Base-by-base conservation (phyloP, 1,140 invertebrate genomes). In the Musca domestica region DNA sequence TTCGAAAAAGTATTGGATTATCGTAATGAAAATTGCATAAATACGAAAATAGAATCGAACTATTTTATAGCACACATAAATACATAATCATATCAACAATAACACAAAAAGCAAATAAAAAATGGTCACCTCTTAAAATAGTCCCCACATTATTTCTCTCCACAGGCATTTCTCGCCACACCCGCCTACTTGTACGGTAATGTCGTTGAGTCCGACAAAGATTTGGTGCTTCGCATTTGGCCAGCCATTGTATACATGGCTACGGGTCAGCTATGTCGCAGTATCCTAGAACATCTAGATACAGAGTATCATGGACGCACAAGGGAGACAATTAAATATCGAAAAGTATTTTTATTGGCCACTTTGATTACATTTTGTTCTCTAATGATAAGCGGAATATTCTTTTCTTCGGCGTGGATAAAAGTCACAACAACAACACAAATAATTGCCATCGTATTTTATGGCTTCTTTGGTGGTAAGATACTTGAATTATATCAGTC, bases 231-330 rank as follows among this genome's bases (percentile, higher is more conserved):
- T 12, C 71, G 78, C 49, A 81, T 81, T 15, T 81, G 78, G 78
- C 78, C 78, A 0, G 78, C 78, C 0, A 81, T 81, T 3, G 76
- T 81, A 48, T 81, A 81, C 67, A 78, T 81, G 67, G 78, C 78
- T 14, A 77, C 77, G 2, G 76, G 76, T 0, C 77, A 81, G 58
- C 58, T 81, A 15, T 81, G 78, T 19, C 78, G 78, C 54, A 79
- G 78, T 23, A 78, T 81, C 1, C 73, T 81, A 68, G 76, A 79
- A 70, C 76, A 81, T 61, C 27, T 80, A 70, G 71, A 76, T 52
- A 76, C 75, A 64, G 76, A 81, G 64, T 80, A 80, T 34, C 76
- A 76, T 9, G 78, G 78, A 19, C 70, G 76, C 2, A 71, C 75
- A 1, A 64, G 76, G n/a, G 78, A 79, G 64, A 79, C 79, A 0